A percentile compares a stretch with the other conserved stretches of the same genome.
These are phyloP conservation scores for Busseola fusca DNA, from an alignment of 2,888 invertebrate genomes.

Conservation along the genomic window DNA sequence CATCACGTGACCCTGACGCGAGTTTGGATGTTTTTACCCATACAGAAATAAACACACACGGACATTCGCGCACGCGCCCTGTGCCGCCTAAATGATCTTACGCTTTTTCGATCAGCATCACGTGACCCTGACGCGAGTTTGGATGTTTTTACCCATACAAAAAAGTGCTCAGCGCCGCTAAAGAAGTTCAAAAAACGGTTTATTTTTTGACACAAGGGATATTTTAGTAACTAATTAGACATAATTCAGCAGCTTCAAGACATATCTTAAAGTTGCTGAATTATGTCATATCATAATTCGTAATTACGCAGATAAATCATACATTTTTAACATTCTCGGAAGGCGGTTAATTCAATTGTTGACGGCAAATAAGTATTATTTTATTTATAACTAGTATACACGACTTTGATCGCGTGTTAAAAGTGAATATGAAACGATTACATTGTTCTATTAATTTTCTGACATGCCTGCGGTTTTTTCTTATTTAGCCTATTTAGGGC, in stretches of 20 bases:
- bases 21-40: no score
- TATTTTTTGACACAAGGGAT: neutral
- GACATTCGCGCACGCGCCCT: no score
- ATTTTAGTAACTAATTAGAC: neutral
- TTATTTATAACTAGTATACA: constrained; percentile 51
- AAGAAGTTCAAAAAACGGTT: no score
- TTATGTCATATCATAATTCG: constrained; percentile 9
- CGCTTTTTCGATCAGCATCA: no score
- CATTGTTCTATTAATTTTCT: constrained; percentile 54
- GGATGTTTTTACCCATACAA: no score
- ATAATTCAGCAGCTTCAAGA: neutral
- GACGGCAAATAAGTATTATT: constrained; percentile 53
- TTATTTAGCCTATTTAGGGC: constrained; percentile 30
- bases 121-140: no score
- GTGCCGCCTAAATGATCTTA: no score
- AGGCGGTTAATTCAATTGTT: constrained; percentile 52
- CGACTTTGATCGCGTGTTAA: constrained; percentile 51
- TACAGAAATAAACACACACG: no score
- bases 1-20: no score
- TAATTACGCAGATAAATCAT: constrained; percentile 34
- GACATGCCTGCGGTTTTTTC: constrained; percentile 45
- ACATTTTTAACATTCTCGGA: constrained; percentile 38
- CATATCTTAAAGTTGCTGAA: neutral
- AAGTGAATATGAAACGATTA: constrained; percentile 54
- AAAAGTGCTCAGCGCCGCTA: no score